Conservation (phyloP, 1,140 invertebrate genomes). For the Battus philenor region DNA sequence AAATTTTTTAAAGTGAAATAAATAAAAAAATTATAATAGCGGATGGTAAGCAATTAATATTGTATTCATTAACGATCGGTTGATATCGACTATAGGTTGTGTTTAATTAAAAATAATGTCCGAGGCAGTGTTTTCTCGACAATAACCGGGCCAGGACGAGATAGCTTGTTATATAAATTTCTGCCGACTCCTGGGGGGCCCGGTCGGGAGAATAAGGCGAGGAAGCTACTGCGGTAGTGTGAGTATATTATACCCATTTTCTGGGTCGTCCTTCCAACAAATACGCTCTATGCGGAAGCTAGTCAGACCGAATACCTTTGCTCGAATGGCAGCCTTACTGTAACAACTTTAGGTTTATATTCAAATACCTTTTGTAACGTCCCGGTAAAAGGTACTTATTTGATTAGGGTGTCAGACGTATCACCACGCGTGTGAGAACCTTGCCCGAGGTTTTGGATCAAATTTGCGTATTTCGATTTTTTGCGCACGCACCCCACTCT, state of each 20-base stretch:
- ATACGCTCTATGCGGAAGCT: conserved; percentile 75
- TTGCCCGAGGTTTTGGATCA: conserved; percentile 68
- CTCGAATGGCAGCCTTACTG: conserved; percentile 34
- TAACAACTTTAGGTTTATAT: conserved; percentile 25
- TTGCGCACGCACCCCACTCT: conserved; percentile 24
- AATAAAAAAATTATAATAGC: too few species aligned
- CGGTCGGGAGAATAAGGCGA: conserved; percentile 59
- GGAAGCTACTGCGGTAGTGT: conserved; percentile 64
- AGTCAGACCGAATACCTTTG: conserved; percentile 39
- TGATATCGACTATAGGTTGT: conserved; percentile 47
- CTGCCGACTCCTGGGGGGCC: conserved; percentile 67
- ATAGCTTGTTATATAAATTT: conserved; percentile 76
- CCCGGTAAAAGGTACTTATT: conserved; percentile 75
- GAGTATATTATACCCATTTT: conserved; percentile 76
- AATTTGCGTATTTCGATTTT: conserved; percentile 71
- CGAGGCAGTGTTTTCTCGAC: conserved; percentile 66
- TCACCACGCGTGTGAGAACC: conserved; percentile 67
- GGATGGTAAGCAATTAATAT: too few species aligned
- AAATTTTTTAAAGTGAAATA: too few species aligned
- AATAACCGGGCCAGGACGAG: conserved; percentile 66
- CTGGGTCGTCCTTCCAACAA: conserved; percentile 76
- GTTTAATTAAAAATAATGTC: conserved; percentile 74
- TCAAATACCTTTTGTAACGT: conserved; percentile 18
- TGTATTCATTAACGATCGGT: conserved; percentile 34
- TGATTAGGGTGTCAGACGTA: conserved; percentile 75